A percentile compares a stretch with the other conserved stretches of the same genome.
Evolutionary conservation across 1,140 invertebrate species (phyloP).

Genomic region (Pissodes strobi): DNA sequence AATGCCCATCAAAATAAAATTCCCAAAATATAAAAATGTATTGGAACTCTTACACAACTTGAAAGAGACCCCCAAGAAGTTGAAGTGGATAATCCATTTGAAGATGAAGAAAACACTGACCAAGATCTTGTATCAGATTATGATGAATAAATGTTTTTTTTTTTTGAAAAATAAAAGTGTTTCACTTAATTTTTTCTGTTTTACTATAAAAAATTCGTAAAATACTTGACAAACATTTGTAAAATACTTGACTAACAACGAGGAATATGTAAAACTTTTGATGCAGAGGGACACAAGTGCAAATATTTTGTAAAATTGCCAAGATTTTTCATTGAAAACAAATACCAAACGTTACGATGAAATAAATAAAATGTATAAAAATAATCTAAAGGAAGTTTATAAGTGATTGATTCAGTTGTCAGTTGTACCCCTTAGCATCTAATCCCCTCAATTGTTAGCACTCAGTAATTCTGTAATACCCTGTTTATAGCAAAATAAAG

Average conservation of each 20-base stretch:
- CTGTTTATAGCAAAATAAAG: too few species aligned
- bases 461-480: too few species aligned
- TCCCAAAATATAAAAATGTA: too few species aligned
- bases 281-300: too few species aligned
- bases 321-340: neutral
- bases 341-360: neutral
- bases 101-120: neutral
- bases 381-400: neutral
- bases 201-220: too few species aligned
- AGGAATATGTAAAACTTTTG: neutral
- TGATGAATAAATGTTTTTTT: too few species aligned
- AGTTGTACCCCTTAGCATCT: neutral
- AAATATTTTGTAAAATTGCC: neutral
- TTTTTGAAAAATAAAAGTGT: neutral
- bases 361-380: neutral
- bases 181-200: neutral
- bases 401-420: neutral
- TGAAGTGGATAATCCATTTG: neutral
- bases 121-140: too few species aligned
- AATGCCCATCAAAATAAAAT: too few species aligned
- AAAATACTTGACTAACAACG: too few species aligned
- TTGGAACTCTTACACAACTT: neutral
- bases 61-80: neutral
- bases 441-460: neutral
- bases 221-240: too few species aligned